Evolutionary conservation across 2,113 vertebrate species (phyloP), one percentile per base, ranked within the genome.

Genomic region (Peromyscus polionotus): DNA sequence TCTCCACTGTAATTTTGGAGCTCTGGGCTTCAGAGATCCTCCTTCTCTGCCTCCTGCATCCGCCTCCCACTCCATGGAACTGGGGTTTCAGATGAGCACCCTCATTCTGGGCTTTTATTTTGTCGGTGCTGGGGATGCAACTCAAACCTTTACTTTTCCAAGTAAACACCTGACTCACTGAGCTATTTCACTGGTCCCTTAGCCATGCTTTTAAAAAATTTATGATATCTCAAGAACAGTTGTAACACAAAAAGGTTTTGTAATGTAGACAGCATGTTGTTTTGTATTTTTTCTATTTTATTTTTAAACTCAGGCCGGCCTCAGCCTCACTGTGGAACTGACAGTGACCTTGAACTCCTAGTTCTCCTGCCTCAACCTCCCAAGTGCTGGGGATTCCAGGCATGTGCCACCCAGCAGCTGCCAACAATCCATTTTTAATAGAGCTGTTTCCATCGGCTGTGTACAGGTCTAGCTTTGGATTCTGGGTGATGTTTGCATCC

Each of bases 251-350:
- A 57, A 88, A 17, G 57, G n/a, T 51, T 85, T 54, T 73, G 39
- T 89, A 20, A 89, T 42, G 45, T 59, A 28, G 68, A 57, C 36
- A 31, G 13, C 65, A n/a, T 84, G 81, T 80, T 83, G 33, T 61
- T 79, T 93, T 67, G 59, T 72, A 42, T 90, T 24, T 92, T 42
- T 48, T 75, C 90, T 89, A 33, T 22, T 54, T 57, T 63, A 17
- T 68, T 51, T 72, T 88, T 91, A 86, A 79, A 33, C 84, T 68
- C 63, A 87, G 84, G 31, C 63, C 68, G 42, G 57, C 7, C 14
- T 28, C n/a, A 39, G 57, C n/a, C 22, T 84, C 59, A 39, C 33
- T 59, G 12, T 81, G 51, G 20, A 59, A 54, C 79, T 59, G 54
- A 59, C 79, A 81, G n/a, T 59, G 51, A 54, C 51, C 79, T 81